Evolutionary conservation across 2,797 vertebrate genomes (phyloP), one percentile per base, ranked within the genome.

Genomic region (Rhinella marina): DNA sequence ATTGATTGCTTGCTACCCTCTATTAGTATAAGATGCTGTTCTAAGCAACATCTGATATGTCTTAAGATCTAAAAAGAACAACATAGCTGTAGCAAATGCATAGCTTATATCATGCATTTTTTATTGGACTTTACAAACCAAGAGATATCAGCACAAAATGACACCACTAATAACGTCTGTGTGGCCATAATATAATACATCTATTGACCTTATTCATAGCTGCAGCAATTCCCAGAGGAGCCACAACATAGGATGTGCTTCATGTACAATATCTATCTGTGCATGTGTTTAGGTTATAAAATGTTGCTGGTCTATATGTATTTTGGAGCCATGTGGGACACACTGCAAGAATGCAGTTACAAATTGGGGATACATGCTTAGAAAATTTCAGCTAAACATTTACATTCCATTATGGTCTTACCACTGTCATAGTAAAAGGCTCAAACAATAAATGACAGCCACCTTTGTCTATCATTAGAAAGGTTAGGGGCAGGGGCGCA

Each of bases 31-130:
- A 57, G 81, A 48, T 78, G 61, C 70, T 64, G 68, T 23, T 17
- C 50, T 87, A 88, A 88, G 82, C 87, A 85, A 64, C 87, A 85
- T 85, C 82, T 27, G 50, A 84, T 80, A 80, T 54, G 61, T 54
- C 81, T 50, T 13, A 50, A 57, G 23, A 25, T 29, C 19, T 73
- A 72, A 81, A 16, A 66, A 64, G 48, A 23, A 41, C 10, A 21
- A 25, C 61, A 82, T 29, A 62, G 70, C 27, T 86, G 72, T 54
- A 56, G 84, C 64, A 82, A 86, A 78, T 77, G 57, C 70, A 82
- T 48, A 61, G 80, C 79, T 77, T 83, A 86, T 29, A 78, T 83
- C 88, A 78, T 89, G 72, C 25, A 89, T 89, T 82, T 82, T 89
- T 86, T 82, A 89, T 89, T 50, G 73, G 52, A 25, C 56, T n/a